A percentile compares a stretch with the other conserved stretches of the same genome.
Conservation (phyloP, 2,113 vertebrate genomes). For the Anolis sagrei region DNA sequence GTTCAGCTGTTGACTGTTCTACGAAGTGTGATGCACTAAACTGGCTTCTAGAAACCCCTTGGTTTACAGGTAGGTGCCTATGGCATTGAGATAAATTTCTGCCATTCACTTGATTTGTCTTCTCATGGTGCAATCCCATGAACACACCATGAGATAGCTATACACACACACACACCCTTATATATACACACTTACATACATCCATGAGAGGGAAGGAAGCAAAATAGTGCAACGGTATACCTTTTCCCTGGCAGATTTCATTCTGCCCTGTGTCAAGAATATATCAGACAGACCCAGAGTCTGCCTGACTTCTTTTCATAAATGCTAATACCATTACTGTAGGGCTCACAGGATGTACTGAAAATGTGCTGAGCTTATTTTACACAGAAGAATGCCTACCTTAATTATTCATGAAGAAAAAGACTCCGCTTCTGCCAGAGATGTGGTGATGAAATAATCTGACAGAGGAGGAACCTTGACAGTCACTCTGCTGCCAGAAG, state of each 20-base stretch:
- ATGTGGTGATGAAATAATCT: background rate
- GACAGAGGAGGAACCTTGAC: background rate
- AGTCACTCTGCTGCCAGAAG: background rate
- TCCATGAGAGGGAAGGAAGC: background rate
- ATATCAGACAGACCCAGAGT: background rate
- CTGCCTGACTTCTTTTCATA: rapidly evolving
- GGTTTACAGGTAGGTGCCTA: background rate
- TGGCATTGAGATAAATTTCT: slow-evolving; percentile 10
- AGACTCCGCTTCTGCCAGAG: background rate
- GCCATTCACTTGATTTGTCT: slow-evolving; percentile 31
- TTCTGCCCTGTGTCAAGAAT: background rate
- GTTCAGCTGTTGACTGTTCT: slow-evolving; percentile 30
- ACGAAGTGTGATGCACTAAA: slow-evolving; percentile 20
- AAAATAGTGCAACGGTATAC: background rate
- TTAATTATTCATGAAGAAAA: slow-evolving; percentile 36
- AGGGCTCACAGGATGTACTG: background rate
- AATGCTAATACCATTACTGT: background rate
- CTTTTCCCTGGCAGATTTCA: background rate
- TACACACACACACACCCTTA: too few relatives aligned
- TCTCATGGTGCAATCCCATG: background rate
- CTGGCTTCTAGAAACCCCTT: slow-evolving; percentile 27
- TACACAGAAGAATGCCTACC: background rate
- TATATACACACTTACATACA: too few relatives aligned
- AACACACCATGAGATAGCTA: background rate
- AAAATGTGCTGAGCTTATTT: background rate